Base-by-base conservation (phyloP, 1,140 invertebrate species). In the Platorchestia sp. region DNA sequence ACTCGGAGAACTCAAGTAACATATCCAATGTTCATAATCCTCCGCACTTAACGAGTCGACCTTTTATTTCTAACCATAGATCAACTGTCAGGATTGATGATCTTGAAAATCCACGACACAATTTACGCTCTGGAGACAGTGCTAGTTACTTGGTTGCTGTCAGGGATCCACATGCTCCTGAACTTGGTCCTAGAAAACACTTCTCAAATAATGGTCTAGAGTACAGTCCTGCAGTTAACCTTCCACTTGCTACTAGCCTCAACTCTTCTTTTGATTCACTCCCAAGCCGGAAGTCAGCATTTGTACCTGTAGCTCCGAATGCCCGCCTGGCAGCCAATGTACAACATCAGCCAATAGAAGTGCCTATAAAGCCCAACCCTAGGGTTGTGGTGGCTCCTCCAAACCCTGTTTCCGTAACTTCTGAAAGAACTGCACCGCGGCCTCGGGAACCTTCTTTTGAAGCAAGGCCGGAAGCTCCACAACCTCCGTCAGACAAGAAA, bases 291-390 rank as follows among this genome's bases (percentile, higher is more conserved):
- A 47, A 93, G 45, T 93, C 91, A 16, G 91, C 91, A 47, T 93
- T 93, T 93, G 91, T 93, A 5, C 91, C 91, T 93, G 91, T 93
- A 45, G 91, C 45, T 22, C 91, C 45, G 45, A 93, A 93, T 44
- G 43, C 91, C 47, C 91, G 91, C n/a, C 19, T 44, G 14, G 40
- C 44, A 19, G 22, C 41, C 0, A 45, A 45, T 16, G 41, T 27
- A 6, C 45, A 42, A 44, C 91, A 10, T 27, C 43, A 93, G 40
- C 16, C 91, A 14, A 22, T 44, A 89, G 87, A 89, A 41, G 87
- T 89, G 87, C 87, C 87, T 89, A 22, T 42, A 42, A 22, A 89
- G 36, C 43, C 87, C 87, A 89, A 44, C 87, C n/a, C 43, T 89
- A 41, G 87, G 36, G 27, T 14, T 89, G 41, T 16, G 41, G 87